phyloP scores from a whole-genome alignment of 2,888 invertebrate species.

The Drosophila hamatofila region DNA sequence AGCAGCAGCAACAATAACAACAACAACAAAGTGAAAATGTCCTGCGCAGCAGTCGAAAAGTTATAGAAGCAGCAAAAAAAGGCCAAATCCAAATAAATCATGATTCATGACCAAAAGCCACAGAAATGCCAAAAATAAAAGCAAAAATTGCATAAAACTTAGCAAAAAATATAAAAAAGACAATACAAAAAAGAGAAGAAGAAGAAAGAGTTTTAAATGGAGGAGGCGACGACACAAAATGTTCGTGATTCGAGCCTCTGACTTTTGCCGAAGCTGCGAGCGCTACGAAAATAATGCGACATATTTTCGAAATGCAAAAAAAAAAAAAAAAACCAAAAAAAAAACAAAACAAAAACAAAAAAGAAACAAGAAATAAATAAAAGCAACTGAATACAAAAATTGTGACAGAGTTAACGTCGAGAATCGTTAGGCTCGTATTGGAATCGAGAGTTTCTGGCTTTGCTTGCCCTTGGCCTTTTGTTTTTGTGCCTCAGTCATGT shows the following conservation, averaged over 20 bases:
- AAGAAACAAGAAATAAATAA: conserved; percentile 19
- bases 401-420: conserved; percentile 29
- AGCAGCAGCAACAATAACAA: conserved; percentile 17
- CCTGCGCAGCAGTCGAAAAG: conserved; percentile 63
- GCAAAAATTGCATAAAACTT: conserved; percentile 65
- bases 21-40: conserved; percentile 64
- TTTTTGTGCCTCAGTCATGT: conserved; percentile 56
- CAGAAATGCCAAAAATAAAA: conserved; percentile 79
- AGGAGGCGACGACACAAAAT: conserved; percentile 71
- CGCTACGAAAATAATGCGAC: conserved; percentile 66
- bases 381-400: conserved; percentile 14
- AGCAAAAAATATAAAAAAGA: conserved; percentile 20
- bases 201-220: conserved; percentile 45
- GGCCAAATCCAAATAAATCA: conserved; percentile 71
- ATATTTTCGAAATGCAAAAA: conserved; percentile 66
- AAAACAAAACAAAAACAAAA: conserved; percentile 9
- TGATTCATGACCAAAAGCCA: conserved; percentile 80
- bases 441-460: conserved; percentile 38
- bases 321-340: conserved; percentile 22
- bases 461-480: conserved; percentile 35
- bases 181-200: not conserved
- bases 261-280: conserved; percentile 57
- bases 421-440: conserved; percentile 34
- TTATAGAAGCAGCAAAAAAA: conserved; percentile 42
- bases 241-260: conserved; percentile 69